Conservation (phyloP, 2,113 vertebrate species). For the Lamprotornis superbus region DNA sequence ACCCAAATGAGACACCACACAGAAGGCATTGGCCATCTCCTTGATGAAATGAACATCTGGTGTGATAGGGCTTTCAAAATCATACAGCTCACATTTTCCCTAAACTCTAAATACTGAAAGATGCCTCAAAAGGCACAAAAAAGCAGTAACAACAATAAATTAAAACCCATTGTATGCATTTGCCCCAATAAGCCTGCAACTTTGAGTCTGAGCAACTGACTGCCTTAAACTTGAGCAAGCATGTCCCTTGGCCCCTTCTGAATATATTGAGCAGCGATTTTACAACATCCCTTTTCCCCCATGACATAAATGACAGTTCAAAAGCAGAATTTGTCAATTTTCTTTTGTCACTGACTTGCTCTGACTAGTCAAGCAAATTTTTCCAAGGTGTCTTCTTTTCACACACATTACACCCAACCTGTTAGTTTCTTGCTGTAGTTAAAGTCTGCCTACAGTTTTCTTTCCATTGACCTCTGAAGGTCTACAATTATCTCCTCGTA, state of each 20-base stretch:
- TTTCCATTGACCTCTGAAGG: not conserved
- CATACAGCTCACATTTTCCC: not conserved
- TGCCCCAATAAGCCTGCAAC: not conserved
- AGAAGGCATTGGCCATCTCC: not conserved
- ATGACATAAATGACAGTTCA: not conserved
- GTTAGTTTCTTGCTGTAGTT: not conserved
- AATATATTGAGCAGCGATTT: not conserved
- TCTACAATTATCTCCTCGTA: not conserved
- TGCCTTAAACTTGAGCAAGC: not conserved
- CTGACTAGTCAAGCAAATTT: not conserved
- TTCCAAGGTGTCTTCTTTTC: not conserved
- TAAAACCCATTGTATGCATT: not conserved
- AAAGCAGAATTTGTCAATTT: not conserved
- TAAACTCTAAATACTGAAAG: not conserved
- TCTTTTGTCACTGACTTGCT: not conserved
- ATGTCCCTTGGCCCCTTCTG: accelerated
- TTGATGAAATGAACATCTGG: not conserved
- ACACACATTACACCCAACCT: not conserved
- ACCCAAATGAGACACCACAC: not conserved
- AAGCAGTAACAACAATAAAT: not conserved
- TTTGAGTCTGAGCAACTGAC: not conserved
- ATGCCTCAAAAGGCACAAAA: not conserved
- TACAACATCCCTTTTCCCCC: not conserved
- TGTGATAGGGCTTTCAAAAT: not conserved
- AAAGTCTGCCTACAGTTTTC: not conserved